Base-by-base conservation (phyloP, 2,888 invertebrate species). In the Scaptomyza reducta region DNA sequence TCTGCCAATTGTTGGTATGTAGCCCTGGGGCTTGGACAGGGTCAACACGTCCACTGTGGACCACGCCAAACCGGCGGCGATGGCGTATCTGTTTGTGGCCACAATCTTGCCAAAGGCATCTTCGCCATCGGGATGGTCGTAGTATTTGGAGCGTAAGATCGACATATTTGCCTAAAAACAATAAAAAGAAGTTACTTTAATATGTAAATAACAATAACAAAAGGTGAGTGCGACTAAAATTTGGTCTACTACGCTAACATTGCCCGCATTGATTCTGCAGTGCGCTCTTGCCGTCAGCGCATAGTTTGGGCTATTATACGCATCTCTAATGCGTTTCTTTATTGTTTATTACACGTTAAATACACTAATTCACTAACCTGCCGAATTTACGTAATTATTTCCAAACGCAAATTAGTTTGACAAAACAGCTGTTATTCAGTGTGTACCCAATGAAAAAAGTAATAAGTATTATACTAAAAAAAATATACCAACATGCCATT, bases 61-160 rank as follows among this genome's bases (percentile, higher is more conserved):
- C 25, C 92, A 71, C 0, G 91, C 91, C 1, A 94, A 42, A 22
- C 94, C 94, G 2, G 92, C 70, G 0, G 81, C 18, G 1, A 93
- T 44, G 1, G 94, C 94, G 79, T 93, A 94, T 91, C 94, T 95
- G 47, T 94, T 92, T 2, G 93, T 92, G 3, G 93, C 93, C 83
- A 94, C 91, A 41, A 95, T 89, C 91, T 96, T 96, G 66, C 94
- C 93, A 61, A 93, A 90, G 38, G 94, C 92, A 87, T 96, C 95
- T 49, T 94, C 89, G 9, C 96, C 96, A 64, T 96, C 96, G 0
- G 96, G 96, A 33, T 94, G 92, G 84, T 95, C 95, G 88, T 94
- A 95, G 89, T 94, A 94, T 50, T 91, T 89, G 11, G 84, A 60
- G 58, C 90, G 89, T 41, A 91, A 70, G 47, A 90, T 67, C 82